phyloP scores from a whole-genome alignment of 2,113 vertebrate genomes.

The Synodontis membranacea region DNA sequence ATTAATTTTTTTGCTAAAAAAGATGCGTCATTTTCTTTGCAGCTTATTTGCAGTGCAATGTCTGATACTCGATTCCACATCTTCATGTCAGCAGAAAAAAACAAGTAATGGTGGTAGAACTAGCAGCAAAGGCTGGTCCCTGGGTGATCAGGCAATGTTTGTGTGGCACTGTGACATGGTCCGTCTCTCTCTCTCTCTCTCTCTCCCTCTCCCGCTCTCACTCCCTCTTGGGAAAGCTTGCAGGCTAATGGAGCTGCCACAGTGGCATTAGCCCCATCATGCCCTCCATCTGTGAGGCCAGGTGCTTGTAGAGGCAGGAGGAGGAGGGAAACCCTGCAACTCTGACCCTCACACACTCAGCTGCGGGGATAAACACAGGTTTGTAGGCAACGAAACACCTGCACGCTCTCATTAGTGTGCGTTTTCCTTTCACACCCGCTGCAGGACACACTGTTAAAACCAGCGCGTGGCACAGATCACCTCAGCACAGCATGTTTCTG shows the following conservation, averaged over 20 bases:
- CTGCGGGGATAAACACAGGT: slow-evolving; percentile 12
- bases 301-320: slow-evolving; percentile 51
- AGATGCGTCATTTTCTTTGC: too few relatives aligned
- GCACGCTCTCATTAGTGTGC: slow-evolving; percentile 16
- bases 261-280: slow-evolving; percentile 66
- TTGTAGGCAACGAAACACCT: slow-evolving; percentile 12
- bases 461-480: background rate
- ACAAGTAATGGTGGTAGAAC: background rate
- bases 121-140: background rate
- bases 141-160: slow-evolving; percentile 18
- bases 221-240: slow-evolving; percentile 45
- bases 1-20: too few relatives aligned
- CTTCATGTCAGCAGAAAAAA: background rate
- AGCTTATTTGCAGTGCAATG: background rate
- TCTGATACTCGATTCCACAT: background rate
- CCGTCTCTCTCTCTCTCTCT: background rate
- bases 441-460: slow-evolving; percentile 10
- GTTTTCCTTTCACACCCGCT: background rate
- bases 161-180: background rate
- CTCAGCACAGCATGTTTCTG: background rate
- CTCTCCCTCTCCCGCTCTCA: background rate
- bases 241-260: slow-evolving; percentile 61
- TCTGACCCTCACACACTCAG: slow-evolving; percentile 26
- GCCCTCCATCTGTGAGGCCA: slow-evolving; percentile 68
- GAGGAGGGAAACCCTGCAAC: slow-evolving; percentile 16